Conservation (phyloP, 2,797 vertebrate species). For the Taenioides sp. region DNA sequence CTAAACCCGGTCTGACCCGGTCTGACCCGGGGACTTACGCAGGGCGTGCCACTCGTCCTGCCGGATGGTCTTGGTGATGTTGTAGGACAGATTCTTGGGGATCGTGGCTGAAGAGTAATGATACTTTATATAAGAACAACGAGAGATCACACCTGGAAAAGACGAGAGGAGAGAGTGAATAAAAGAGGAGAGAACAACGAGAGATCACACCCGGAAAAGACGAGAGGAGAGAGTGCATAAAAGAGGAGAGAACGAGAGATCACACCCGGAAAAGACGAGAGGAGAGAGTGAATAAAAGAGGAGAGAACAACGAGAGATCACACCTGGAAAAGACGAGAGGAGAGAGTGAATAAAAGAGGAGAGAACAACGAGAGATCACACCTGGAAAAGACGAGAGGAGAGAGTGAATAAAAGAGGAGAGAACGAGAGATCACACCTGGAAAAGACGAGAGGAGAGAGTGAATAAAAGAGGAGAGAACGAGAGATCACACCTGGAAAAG, state of each 20-base stretch:
- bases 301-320: too few relatives aligned
- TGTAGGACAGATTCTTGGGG: constrained; percentile 96
- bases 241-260: background rate
- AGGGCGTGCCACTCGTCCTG: constrained; percentile 98
- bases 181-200: too few relatives aligned
- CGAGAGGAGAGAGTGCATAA: too few relatives aligned
- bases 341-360: too few relatives aligned
- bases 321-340: too few relatives aligned
- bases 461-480: too few relatives aligned
- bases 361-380: too few relatives aligned
- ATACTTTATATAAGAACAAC: constrained; percentile 97
- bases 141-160: constrained; percentile 77
- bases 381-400: too few relatives aligned
- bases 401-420: too few relatives aligned
- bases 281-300: background rate
- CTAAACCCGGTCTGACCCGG: background rate
- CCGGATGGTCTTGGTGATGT: constrained; percentile 97
- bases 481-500: too few relatives aligned
- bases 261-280: background rate
- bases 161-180: background rate
- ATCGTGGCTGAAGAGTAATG: constrained; percentile 97
- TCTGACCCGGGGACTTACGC: constrained; percentile 82
- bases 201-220: background rate
- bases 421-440: too few relatives aligned
- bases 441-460: too few relatives aligned